Evolutionary conservation across 2,113 vertebrate genomes (phyloP).

Genomic region (Esox niger): DNA sequence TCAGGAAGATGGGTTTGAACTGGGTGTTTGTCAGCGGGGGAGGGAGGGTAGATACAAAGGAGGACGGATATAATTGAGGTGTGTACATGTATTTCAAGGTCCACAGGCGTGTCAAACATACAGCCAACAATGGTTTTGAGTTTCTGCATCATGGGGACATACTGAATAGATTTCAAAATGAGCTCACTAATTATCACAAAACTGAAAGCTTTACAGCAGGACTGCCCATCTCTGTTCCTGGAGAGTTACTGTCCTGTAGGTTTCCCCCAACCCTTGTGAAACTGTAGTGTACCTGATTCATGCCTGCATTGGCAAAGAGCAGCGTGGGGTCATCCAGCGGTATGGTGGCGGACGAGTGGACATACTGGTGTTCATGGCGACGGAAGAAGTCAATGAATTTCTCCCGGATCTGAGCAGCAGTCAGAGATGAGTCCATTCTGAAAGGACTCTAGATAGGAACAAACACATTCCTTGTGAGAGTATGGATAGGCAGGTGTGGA

Average conservation of each 20-base stretch:
- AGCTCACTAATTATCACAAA: too few relatives aligned
- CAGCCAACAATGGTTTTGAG: too few relatives aligned
- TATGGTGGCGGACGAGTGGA: slow-evolving; percentile 90
- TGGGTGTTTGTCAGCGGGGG: slow-evolving; percentile 48
- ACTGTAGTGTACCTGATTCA: slow-evolving; percentile 86
- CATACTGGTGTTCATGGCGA: slow-evolving; percentile 83
- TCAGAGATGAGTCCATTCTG: slow-evolving; percentile 81
- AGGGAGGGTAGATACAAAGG: background rate
- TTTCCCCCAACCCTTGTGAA: too few relatives aligned
- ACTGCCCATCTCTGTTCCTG: too few relatives aligned
- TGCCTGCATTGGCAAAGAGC: slow-evolving; percentile 96
- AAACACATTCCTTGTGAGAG: too few relatives aligned
- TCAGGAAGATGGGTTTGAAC: slow-evolving; percentile 91
- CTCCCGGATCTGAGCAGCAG: slow-evolving; percentile 86
- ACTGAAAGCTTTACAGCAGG: too few relatives aligned
- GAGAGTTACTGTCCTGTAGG: too few relatives aligned
- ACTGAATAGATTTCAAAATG: too few relatives aligned
- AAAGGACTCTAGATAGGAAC: slow-evolving; percentile 34
- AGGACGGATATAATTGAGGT: background rate
- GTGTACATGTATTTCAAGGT: slow-evolving; percentile 77
- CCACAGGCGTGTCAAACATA: too few relatives aligned
- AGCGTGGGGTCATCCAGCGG: slow-evolving; percentile 94
- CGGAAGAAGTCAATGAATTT: slow-evolving; percentile 94
- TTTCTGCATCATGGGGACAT: too few relatives aligned
- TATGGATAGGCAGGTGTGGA: too few relatives aligned